Percentiles rank a stretch among this genome's conserved stretches.
Conservation (phyloP, 2,888 invertebrate species). For the Biston betularia region DNA sequence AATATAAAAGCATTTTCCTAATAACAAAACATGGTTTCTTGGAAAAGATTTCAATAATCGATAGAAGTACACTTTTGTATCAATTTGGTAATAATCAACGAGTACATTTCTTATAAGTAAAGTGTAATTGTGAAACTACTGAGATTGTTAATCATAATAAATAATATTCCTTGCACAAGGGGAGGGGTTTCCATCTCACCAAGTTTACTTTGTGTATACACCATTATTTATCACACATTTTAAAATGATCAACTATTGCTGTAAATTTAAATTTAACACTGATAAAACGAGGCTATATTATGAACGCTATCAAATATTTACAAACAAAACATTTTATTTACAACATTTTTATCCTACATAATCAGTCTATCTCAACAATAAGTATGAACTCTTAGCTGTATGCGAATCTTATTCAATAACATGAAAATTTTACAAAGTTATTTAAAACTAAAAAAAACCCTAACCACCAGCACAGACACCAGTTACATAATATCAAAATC, state of each 20-base stretch:
- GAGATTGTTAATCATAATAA: too few relatives aligned
- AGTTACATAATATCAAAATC: not conserved
- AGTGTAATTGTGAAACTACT: too few relatives aligned
- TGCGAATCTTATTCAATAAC: slow-evolving; percentile 5
- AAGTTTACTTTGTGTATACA: not conserved
- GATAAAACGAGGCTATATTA: slow-evolving; percentile 40
- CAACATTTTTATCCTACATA: slow-evolving; percentile 68
- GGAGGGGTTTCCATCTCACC: not conserved
- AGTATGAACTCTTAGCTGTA: slow-evolving; percentile 41
- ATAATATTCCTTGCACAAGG: not conserved
- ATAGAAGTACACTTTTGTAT: too few relatives aligned
- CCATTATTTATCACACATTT: not conserved
- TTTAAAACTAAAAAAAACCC: slow-evolving; percentile 1
- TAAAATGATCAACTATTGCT: slow-evolving; percentile 9
- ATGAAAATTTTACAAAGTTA: slow-evolving; percentile 10
- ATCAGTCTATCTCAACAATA: slow-evolving; percentile 79
- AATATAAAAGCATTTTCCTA: too few relatives aligned
- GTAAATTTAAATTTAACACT: slow-evolving; percentile 27
- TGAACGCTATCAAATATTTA: slow-evolving; percentile 56
- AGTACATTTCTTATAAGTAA: too few relatives aligned
- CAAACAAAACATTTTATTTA: slow-evolving; percentile 60
- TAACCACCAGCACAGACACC: too few relatives aligned
- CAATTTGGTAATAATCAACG: too few relatives aligned
- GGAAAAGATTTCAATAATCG: too few relatives aligned
- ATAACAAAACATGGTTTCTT: too few relatives aligned